Conservation (phyloP, 1,140 invertebrate genomes). For the Ridgeia piscesae region DNA sequence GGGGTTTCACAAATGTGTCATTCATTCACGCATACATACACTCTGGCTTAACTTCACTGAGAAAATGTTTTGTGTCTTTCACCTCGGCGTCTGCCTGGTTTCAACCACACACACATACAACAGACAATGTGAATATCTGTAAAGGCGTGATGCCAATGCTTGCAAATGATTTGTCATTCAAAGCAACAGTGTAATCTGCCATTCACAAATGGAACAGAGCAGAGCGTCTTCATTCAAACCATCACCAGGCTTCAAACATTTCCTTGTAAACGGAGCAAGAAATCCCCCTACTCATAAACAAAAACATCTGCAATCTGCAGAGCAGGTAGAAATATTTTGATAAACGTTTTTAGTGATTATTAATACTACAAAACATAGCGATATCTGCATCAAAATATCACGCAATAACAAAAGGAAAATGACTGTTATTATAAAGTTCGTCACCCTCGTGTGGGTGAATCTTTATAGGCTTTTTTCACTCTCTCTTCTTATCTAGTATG, state of each 20-base stretch:
- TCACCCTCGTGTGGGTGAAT: neutral
- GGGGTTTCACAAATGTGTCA: neutral
- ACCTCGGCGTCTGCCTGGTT: neutral
- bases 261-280: neutral
- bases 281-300: neutral
- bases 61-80: neutral
- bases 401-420: neutral
- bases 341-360: neutral
- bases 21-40: neutral
- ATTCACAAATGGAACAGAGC: neutral
- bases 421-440: neutral
- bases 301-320: neutral
- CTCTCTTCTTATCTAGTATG: neutral
- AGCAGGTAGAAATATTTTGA: neutral
- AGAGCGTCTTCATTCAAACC: neutral
- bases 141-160: neutral
- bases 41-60: neutral
- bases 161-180: neutral
- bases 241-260: neutral
- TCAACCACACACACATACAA: neutral
- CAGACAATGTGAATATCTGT: neutral
- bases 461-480: neutral
- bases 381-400: conserved; percentile 4
- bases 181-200: neutral
- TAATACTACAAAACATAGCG: neutral